These are phyloP conservation scores for Meloidogyne exigua DNA, from an alignment of 1,140 invertebrate species.

Conservation along the genomic window DNA sequence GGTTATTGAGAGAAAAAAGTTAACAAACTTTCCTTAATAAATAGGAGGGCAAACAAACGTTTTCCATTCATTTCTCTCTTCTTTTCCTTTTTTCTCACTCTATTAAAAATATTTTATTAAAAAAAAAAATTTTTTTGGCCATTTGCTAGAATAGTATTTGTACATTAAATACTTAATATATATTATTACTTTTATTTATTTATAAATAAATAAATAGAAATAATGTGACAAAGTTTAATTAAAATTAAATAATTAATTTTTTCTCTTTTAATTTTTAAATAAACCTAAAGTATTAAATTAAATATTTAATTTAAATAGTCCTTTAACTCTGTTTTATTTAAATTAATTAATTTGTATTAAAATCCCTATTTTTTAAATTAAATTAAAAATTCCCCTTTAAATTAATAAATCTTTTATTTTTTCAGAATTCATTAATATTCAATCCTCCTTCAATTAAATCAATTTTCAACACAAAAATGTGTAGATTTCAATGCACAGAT, in stretches of 20 bases:
- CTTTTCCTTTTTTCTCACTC: not conserved
- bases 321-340: no score
- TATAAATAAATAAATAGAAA: no score
- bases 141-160: not conserved
- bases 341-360: no score
- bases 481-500: not conserved
- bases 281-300: no score
- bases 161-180: not conserved
- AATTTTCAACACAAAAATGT: not conserved
- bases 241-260: no score
- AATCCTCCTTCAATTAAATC: not conserved
- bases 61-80: not conserved
- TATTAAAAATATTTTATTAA: not conserved
- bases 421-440: not conserved
- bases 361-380: no score
- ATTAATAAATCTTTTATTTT: not conserved
- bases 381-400: no score
- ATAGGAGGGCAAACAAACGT: constrained; percentile 1
- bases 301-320: no score
- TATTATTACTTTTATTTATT: no score
- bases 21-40: constrained; percentile 2
- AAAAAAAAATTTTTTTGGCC: not conserved
- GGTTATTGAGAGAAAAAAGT: not conserved
- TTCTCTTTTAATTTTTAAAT: no score
- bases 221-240: no score